These are phyloP conservation scores for Haemorhous mexicanus DNA, from an alignment of 2,113 vertebrate species.

Conservation along the genomic window DNA sequence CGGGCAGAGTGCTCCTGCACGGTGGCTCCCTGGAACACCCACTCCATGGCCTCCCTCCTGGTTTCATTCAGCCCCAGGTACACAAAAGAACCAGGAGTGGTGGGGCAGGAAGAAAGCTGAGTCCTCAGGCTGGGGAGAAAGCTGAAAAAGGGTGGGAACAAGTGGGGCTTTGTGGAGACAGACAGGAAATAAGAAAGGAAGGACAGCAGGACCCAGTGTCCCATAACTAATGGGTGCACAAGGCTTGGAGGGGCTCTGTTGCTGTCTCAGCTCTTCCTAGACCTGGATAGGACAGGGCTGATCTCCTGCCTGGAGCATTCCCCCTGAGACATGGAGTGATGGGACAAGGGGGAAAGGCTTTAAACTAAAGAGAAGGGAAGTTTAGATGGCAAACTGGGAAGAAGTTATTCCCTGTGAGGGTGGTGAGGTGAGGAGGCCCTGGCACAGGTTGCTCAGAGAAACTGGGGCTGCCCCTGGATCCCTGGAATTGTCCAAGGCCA, in stretches of 20 bases:
- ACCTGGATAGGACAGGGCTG: background rate
- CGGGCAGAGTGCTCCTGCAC: rapidly evolving
- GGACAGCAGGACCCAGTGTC: background rate
- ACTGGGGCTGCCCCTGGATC: background rate
- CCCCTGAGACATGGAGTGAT: background rate
- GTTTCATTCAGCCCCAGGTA: background rate
- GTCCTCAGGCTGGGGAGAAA: background rate
- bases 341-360: background rate
- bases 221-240: rapidly evolving
- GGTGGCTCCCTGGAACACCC: rapidly evolving
- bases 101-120: background rate
- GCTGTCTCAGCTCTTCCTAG: background rate
- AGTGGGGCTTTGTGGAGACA: background rate
- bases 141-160: background rate
- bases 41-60: background rate
- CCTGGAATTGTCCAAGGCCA: background rate
- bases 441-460: background rate
- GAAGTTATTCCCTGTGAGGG: background rate
- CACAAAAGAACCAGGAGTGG: background rate
- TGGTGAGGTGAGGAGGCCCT: rapidly evolving
- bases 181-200: background rate
- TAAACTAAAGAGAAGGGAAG: background rate
- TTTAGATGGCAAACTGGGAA: background rate
- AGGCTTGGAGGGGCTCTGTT: background rate
- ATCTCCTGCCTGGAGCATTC: rapidly evolving